phyloP scores from a whole-genome alignment of 1,140 invertebrate species.

The Oryctes rhinoceros region DNA sequence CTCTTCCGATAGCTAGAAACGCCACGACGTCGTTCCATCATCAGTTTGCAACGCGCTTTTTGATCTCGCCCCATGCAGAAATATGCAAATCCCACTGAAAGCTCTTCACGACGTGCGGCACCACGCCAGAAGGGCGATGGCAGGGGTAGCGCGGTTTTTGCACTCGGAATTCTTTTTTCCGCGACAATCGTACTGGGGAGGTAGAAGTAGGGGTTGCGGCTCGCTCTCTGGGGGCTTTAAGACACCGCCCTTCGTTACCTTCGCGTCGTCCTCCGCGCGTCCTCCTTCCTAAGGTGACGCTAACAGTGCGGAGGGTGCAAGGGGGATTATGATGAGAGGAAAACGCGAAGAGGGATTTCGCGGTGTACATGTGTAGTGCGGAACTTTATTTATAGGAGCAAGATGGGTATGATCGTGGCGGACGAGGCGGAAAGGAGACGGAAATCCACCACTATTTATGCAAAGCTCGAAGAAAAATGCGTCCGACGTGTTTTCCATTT shows the following conservation, averaged over 20 bases:
- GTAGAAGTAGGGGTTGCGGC: slow-evolving; percentile 27
- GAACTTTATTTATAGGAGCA: slow-evolving; percentile 4
- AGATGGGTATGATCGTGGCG: too few species aligned
- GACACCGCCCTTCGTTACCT: slow-evolving; percentile 33
- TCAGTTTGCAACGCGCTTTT: slow-evolving; percentile 53
- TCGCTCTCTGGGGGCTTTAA: slow-evolving; percentile 24
- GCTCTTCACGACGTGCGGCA: slow-evolving; percentile 47
- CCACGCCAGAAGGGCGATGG: background rate
- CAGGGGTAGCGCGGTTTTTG: background rate
- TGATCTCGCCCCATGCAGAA: slow-evolving; percentile 56
- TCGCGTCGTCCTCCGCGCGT: background rate
- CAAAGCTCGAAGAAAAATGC: slow-evolving; percentile 6
- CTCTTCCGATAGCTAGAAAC: slow-evolving; percentile 23
- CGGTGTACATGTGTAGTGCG: slow-evolving; percentile 14
- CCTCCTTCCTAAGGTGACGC: background rate
- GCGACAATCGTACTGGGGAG: background rate
- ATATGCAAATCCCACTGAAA: slow-evolving; percentile 56
- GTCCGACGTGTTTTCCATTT: background rate
- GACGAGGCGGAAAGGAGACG: background rate
- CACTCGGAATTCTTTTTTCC: background rate
- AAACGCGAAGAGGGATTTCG: background rate
- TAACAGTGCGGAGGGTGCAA: background rate
- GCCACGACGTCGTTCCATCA: slow-evolving; percentile 44
- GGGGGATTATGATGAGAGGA: background rate
- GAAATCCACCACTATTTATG: slow-evolving; percentile 19